Evolutionary conservation across 2,797 vertebrate species (phyloP), one percentile per base, ranked within the genome.

Genomic region (Ibycter americanus): DNA sequence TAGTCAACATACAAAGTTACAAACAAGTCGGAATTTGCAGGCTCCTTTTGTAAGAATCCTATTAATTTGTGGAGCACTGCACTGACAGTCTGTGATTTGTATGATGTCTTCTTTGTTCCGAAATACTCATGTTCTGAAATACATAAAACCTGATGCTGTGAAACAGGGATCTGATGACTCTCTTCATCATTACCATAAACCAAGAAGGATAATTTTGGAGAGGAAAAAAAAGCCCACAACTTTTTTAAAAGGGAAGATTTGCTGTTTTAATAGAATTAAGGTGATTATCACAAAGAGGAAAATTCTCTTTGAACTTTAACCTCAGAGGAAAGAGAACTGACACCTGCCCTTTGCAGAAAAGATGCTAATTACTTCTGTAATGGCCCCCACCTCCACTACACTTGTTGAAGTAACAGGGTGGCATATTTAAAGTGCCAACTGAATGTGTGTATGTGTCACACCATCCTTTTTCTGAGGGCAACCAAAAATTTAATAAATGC

Each of bases 251-350:
- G 19, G 55, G 16, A 82, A 89, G 32, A 81, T 71, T 16, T 62
- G 25, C 77, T 74, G 16, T 89, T 92, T 93, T 78, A 89, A 85
- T 46, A 91, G 58, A 95, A 90, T 82, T 93, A 93, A 90, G 46
- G 55, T 82, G 82, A 54, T 46, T 63, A 91, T 17, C 49, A 88
- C 52, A 91, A 81, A 40, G 21, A 91, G 21, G 55, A 81, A 91
- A 90, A 78, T 38, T 77, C 8, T 61, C 54, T 85, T 66, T 95
- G 71, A 97, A 93, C 83, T 91, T 96, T 54, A 95, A 91, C 83
- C 70, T 90, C 44, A 22, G 55, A 26, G 71, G 49, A 74, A 89
- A 86, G 82, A 87, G 47, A 87, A 86, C 25, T 44, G 96, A 89
- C 54, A 82, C 47, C 44, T 59, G 89, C 23, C 29, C 73, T 95